These are phyloP conservation scores for Phalacrocorax aristotelis DNA, from an alignment of 2,113 vertebrate genomes.

Conservation along the genomic window DNA sequence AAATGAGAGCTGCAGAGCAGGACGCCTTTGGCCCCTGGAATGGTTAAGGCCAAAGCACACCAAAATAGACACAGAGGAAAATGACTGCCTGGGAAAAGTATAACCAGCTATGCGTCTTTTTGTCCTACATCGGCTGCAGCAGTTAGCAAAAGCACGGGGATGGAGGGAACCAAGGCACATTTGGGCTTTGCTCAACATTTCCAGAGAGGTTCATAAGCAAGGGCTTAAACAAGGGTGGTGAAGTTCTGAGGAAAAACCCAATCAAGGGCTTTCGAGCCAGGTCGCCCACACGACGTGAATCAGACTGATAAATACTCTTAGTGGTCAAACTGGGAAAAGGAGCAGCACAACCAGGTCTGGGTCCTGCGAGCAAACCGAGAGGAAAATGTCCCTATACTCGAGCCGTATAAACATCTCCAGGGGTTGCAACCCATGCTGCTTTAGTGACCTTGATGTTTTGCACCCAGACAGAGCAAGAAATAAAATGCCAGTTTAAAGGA, in stretches of 20 bases:
- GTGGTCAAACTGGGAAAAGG: neutral
- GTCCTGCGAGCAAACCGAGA: neutral
- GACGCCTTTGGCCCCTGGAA: neutral
- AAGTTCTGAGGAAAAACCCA: neutral
- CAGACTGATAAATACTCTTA: neutral
- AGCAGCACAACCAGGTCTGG: neutral
- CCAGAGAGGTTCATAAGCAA: neutral
- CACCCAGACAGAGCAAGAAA: neutral
- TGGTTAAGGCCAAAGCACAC: neutral
- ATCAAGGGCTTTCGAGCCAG: neutral
- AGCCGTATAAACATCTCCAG: neutral
- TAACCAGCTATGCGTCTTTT: neutral
- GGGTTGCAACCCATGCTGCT: neutral
- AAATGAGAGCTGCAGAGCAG: neutral
- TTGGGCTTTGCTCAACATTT: neutral
- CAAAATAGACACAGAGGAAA: neutral
- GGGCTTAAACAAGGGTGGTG: neutral
- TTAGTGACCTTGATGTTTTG: neutral
- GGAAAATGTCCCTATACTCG: neutral
- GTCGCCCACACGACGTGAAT: neutral
- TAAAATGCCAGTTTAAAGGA: neutral
- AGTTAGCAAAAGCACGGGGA: fast-evolving
- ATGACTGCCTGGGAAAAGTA: neutral
- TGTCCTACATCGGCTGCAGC: neutral
- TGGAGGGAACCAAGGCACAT: neutral